Conservation (phyloP, 2,113 vertebrate genomes). For the Tichodroma muraria region DNA sequence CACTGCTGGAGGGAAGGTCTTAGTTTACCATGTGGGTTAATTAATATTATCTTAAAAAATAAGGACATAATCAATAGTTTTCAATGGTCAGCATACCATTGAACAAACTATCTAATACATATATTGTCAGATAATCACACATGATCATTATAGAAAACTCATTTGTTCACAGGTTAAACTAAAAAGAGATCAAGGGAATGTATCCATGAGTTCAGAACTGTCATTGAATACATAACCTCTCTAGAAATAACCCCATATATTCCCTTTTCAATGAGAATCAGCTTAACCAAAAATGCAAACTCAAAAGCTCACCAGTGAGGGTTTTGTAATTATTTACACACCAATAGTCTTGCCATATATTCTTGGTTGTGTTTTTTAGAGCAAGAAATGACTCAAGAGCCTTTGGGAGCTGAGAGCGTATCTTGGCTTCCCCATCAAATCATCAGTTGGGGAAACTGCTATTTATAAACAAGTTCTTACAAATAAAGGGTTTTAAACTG, state of each 20-base stretch:
- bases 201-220: not conserved
- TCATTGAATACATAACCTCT: not conserved
- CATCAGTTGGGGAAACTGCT: not conserved
- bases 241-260: not conserved
- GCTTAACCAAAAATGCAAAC: not conserved
- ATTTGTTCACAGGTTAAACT: not conserved
- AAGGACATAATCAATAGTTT: not conserved
- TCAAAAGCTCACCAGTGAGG: not conserved
- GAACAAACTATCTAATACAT: not conserved
- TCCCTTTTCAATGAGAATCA: not conserved
- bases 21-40: not conserved
- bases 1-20: not conserved
- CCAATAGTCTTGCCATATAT: not conserved
- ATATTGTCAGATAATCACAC: not conserved
- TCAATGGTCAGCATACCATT: not conserved
- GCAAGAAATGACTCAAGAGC: not conserved
- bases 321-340: not conserved
- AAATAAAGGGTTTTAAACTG: not conserved
- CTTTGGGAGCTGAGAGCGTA: not conserved
- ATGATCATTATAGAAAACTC: not conserved
- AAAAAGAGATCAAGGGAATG: not conserved
- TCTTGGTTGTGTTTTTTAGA: not conserved
- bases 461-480: not conserved
- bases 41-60: not conserved
- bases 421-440: not conserved